phyloP scores from a whole-genome alignment of 2,797 vertebrate species.

The Borostomias antarcticus region DNA sequence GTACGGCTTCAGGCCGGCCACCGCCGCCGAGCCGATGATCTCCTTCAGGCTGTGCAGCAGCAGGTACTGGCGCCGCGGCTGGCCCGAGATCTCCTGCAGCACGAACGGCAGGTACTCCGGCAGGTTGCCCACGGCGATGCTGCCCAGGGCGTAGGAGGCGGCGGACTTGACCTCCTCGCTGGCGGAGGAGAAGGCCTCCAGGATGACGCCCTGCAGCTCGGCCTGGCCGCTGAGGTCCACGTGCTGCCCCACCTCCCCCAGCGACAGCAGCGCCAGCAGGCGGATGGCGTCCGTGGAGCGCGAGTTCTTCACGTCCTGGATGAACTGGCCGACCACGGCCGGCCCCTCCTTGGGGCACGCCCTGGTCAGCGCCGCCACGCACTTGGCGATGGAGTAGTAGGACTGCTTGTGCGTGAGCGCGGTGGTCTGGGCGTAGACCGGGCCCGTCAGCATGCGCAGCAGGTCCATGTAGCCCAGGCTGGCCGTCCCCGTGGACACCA shows the following conservation, averaged over 20 bases:
- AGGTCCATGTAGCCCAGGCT: conserved; percentile 98
- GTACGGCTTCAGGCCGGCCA: conserved; percentile 92
- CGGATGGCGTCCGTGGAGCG: conserved; percentile 97
- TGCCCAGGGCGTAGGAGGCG: conserved; percentile 94
- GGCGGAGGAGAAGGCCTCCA: conserved; percentile 96
- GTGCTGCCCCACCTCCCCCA: conserved; percentile 97
- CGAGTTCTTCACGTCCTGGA: conserved; percentile 99
- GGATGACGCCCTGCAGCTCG: conserved; percentile 95
- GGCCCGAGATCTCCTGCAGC: conserved; percentile 96
- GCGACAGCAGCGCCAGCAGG: conserved; percentile 91
- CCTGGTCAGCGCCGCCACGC: conserved; percentile 94
- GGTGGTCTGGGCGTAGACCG: conserved; percentile 93
- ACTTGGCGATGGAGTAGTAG: conserved; percentile 99
- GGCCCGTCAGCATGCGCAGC: conserved; percentile 94
- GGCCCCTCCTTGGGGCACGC: conserved; percentile 96
- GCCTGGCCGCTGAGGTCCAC: conserved; percentile 96
- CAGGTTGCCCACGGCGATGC: conserved; percentile 97
- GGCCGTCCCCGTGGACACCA: conserved; percentile 90
- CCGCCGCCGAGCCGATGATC: conserved; percentile 94
- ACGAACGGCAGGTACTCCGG: conserved; percentile 97
- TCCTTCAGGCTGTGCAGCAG: conserved; percentile 98
- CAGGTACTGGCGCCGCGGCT: conserved; percentile 96
- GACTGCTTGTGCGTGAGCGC: conserved; percentile 98
- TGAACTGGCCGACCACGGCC: conserved; percentile 96
- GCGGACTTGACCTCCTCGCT: conserved; percentile 99